A percentile compares a stretch with the other conserved stretches of the same genome.
phyloP scores from a whole-genome alignment of 1,140 invertebrate species.

The Drosophila bifasciata region DNA sequence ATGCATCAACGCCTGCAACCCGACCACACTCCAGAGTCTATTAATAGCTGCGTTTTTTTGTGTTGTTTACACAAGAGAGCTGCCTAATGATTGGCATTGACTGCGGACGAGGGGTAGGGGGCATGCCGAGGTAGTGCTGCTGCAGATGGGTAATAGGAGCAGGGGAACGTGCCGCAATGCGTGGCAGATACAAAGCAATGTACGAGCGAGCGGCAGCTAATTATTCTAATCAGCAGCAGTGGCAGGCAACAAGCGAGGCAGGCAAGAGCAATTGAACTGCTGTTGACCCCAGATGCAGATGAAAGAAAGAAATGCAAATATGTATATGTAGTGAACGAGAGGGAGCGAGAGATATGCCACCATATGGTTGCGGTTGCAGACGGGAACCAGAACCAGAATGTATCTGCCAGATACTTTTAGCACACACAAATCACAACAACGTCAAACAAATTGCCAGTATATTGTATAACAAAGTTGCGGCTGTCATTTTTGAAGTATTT shows the following conservation, averaged over 20 bases:
- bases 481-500: conserved; percentile 38
- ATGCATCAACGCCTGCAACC: conserved; percentile 25
- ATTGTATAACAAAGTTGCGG: conserved; percentile 68
- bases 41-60: conserved; percentile 59
- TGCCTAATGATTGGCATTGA: conserved; percentile 8
- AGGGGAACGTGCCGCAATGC: conserved; percentile 58
- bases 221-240: conserved; percentile 61
- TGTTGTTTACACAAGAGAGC: conserved; percentile 35
- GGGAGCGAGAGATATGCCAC: conserved; percentile 11
- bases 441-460: conserved; percentile 68
- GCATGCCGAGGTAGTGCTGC: background rate
- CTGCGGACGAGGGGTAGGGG: conserved; percentile 47
- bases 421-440: conserved; percentile 52
- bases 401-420: conserved; percentile 56
- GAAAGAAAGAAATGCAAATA: conserved; percentile 13
- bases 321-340: background rate
- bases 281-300: conserved; percentile 60
- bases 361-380: conserved; percentile 39
- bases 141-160: conserved; percentile 12
- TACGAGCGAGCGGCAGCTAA: conserved; percentile 50
- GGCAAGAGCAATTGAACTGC: conserved; percentile 67
- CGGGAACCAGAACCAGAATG: conserved; percentile 2
- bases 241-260: conserved; percentile 11
- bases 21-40: conserved; percentile 37
- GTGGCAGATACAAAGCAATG: conserved; percentile 48